phyloP scores from a whole-genome alignment of 30 jellyfish, hydroid and myxozoan species.

The Hydractinia echinata region DNA sequence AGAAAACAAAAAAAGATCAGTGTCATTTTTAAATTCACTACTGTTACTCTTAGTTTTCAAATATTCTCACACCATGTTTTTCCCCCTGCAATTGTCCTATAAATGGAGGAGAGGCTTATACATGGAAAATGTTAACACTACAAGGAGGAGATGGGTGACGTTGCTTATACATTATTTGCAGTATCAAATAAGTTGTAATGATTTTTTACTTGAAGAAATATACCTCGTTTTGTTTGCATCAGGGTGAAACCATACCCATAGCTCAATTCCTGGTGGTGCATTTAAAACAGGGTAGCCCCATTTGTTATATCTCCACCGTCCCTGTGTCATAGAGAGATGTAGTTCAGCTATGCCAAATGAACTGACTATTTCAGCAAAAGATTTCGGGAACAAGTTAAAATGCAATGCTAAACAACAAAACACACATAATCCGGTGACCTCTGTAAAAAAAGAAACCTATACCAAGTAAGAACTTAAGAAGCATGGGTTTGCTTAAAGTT shows the following conservation, averaged over 20 bases:
- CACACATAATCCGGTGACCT: background rate
- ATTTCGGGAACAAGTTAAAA: slow-evolving; percentile 78
- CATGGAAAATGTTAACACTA: no score
- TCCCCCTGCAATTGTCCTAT: no score
- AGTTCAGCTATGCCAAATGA: slow-evolving; percentile 60
- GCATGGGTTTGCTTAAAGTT: background rate
- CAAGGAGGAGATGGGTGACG: no score
- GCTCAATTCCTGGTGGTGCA: slow-evolving; percentile 85
- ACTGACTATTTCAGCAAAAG: slow-evolving; percentile 70
- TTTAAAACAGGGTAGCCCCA: slow-evolving; percentile 90
- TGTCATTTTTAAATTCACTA: no score
- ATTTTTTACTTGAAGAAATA: no score
- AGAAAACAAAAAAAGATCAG: background rate
- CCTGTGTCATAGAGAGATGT: slow-evolving; percentile 86
- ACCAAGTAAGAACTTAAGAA: background rate
- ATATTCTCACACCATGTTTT: no score
- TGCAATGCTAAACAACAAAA: slow-evolving; percentile 58
- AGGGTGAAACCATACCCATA: slow-evolving; percentile 94
- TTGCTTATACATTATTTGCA: no score
- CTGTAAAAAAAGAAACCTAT: background rate
- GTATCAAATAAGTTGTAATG: no score
- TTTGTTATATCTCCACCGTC: slow-evolving; percentile 73
- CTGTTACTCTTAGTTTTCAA: no score
- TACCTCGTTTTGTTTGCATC: slow-evolving; percentile 26
- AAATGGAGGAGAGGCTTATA: no score